These are phyloP conservation scores for Canis aureus DNA, from an alignment of 2,113 vertebrate species.

Conservation along the genomic window DNA sequence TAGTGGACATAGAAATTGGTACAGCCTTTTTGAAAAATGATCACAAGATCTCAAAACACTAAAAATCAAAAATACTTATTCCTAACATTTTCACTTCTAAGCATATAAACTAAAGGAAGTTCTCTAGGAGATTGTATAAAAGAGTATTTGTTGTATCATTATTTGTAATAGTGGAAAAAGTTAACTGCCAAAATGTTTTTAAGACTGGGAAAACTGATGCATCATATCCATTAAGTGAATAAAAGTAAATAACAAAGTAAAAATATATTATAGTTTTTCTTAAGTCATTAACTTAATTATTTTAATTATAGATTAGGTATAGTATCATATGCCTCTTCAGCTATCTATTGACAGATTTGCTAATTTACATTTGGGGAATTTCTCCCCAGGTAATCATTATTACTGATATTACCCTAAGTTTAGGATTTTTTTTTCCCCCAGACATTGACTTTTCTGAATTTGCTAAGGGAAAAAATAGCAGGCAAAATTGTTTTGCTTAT, in stretches of 20 bases:
- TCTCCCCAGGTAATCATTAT: not conserved
- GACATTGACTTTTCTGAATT: not conserved
- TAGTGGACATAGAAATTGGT: constrained; percentile 19
- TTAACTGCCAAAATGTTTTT: constrained; percentile 18
- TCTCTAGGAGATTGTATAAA: not conserved
- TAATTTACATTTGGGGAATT: not conserved
- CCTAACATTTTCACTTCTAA: constrained; percentile 28
- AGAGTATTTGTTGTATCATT: constrained; percentile 17
- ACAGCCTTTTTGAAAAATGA: not conserved
- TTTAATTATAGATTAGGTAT: not conserved
- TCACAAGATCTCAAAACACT: constrained; percentile 9
- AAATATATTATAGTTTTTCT: constrained; percentile 25
- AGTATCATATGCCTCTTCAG: not conserved
- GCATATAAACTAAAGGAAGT: not conserved
- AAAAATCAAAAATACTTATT: not conserved
- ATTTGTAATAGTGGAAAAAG: not conserved
- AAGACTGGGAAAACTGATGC: constrained; percentile 39
- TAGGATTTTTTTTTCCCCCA: not conserved
- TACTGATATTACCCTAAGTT: constrained; percentile 28
- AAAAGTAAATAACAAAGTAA: constrained; percentile 15
- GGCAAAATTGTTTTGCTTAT: constrained; percentile 49
- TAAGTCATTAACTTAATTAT: not conserved
- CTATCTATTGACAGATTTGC: not conserved
- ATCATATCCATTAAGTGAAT: not conserved
- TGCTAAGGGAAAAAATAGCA: not conserved